These are phyloP conservation scores for Dusona sp. DNA, from an alignment of 2,888 invertebrate genomes.

Conservation along the genomic window DNA sequence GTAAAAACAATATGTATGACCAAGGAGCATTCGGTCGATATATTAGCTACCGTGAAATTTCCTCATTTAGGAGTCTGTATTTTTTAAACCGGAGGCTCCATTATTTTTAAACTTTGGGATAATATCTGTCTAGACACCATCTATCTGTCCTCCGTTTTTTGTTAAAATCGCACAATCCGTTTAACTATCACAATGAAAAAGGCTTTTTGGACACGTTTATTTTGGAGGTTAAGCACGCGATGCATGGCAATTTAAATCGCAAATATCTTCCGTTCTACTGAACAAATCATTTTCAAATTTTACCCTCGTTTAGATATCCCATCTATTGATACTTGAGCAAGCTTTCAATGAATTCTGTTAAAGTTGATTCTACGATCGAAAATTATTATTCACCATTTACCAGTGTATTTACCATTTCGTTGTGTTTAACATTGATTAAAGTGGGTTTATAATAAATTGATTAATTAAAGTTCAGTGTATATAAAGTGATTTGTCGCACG, in stretches of 20 bases:
- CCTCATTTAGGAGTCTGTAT: neutral
- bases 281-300: neutral
- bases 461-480: neutral
- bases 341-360: neutral
- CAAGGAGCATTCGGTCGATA: neutral
- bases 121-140: neutral
- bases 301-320: neutral
- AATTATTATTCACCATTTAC: neutral
- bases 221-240: slow-evolving; percentile 12
- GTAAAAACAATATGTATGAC: neutral
- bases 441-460: neutral
- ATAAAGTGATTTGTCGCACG: slow-evolving; percentile 2
- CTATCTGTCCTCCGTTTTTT: neutral
- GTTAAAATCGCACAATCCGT: neutral
- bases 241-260: neutral
- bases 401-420: neutral
- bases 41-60: neutral
- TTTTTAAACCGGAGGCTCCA: neutral
- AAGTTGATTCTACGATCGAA: neutral
- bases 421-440: neutral
- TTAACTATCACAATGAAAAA: neutral
- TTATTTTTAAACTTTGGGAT: neutral
- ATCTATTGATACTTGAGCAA: neutral
- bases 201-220: neutral
- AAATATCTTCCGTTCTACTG: neutral